phyloP scores from a whole-genome alignment of 2,113 vertebrate species.

The Syngnathus scovelli region DNA sequence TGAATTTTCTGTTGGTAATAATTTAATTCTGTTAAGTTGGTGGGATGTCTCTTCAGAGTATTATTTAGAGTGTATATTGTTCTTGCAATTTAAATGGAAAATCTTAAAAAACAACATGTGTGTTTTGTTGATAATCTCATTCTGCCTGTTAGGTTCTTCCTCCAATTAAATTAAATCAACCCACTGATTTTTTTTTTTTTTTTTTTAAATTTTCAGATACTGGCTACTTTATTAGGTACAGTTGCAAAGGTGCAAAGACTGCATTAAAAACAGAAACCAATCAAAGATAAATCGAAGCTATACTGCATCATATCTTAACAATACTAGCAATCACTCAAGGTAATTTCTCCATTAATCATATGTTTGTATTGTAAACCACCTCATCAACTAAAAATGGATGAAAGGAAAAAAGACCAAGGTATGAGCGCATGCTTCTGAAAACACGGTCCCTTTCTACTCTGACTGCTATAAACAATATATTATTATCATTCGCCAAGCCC shows the following conservation, averaged over 20 bases:
- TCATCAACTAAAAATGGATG: not conserved
- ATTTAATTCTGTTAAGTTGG: not conserved
- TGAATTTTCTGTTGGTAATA: no score
- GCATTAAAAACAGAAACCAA: not conserved
- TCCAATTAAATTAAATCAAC: not conserved
- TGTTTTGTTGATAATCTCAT: no score
- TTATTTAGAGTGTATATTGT: no score
- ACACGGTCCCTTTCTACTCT: not conserved
- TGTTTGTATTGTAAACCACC: not conserved
- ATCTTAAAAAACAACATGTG: no score
- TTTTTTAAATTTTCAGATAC: no score
- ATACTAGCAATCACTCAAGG: not conserved
- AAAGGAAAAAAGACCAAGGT: not conserved
- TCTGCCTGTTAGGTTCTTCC: not conserved
- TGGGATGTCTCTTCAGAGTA: not conserved
- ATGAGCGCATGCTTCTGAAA: not conserved
- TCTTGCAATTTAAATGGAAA: no score
- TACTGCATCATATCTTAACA: not conserved
- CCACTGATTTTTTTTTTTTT: no score
- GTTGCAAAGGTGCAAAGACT: not conserved
- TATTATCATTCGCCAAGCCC: not conserved
- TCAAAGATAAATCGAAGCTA: not conserved
- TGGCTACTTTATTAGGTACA: not conserved
- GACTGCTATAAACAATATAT: not conserved
- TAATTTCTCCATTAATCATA: not conserved